These are phyloP conservation scores for Oceanodroma leucorhoa DNA, from an alignment of 2,797 vertebrate genomes.

Conservation along the genomic window DNA sequence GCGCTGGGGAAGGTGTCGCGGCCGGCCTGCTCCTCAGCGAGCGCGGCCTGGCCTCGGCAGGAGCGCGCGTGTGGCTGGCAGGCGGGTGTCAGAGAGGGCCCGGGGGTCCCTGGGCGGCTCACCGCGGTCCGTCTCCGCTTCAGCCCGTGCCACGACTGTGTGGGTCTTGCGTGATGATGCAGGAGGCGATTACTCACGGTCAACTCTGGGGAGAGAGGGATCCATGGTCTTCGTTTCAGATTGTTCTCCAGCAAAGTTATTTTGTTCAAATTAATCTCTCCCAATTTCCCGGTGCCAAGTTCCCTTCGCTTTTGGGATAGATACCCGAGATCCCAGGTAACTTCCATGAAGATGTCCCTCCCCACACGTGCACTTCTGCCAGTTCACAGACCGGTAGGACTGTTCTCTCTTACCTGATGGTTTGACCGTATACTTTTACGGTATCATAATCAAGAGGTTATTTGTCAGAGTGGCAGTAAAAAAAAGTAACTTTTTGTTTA, in stretches of 20 bases:
- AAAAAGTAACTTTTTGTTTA: background rate
- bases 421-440: fast-evolving
- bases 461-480: background rate
- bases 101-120: fast-evolving
- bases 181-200: fast-evolving
- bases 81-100: fast-evolving
- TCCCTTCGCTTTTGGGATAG: background rate
- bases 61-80: too few relatives aligned
- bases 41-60: background rate
- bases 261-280: background rate
- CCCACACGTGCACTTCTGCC: fast-evolving
- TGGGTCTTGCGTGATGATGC: fast-evolving
- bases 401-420: fast-evolving
- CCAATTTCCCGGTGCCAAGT: fast-evolving
- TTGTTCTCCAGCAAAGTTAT: fast-evolving
- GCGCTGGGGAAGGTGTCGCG: too few relatives aligned
- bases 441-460: background rate
- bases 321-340: fast-evolving
- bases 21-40: background rate
- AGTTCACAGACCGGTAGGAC: fast-evolving
- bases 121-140: background rate
- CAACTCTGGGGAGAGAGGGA: background rate
- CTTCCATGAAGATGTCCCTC: background rate
- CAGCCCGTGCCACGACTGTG: fast-evolving
- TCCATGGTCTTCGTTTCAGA: fast-evolving